Evolutionary conservation across 2,888 invertebrate species (phyloP).

Genomic region (Coenonympha glycerion): DNA sequence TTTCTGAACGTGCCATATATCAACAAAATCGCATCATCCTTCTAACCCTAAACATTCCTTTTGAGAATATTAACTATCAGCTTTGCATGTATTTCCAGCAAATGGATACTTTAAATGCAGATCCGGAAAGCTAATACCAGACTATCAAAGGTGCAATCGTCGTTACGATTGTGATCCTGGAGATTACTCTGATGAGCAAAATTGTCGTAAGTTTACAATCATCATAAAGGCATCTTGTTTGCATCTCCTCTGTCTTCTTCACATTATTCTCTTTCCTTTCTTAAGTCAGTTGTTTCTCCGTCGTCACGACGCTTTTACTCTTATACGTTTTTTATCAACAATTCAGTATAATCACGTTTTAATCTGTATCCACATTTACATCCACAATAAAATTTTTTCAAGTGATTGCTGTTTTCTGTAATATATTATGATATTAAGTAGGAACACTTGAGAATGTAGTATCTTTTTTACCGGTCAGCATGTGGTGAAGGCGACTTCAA

Average conservation of each 20-base stretch:
- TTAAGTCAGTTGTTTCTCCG: not conserved
- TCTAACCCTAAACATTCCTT: slow-evolving; percentile 1
- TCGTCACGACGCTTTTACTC: slow-evolving; percentile 3
- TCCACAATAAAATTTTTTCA: not conserved
- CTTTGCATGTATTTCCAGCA: slow-evolving; percentile 62
- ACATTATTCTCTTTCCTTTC: slow-evolving; percentile 2
- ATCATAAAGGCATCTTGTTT: slow-evolving; percentile 13
- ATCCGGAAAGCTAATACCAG: slow-evolving; percentile 77
- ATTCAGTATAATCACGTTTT: not conserved
- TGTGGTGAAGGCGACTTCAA: slow-evolving; percentile 75
- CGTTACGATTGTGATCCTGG: slow-evolving; percentile 77
- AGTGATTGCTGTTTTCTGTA: slow-evolving; percentile 6
- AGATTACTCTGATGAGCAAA: slow-evolving; percentile 85
- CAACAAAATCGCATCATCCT: not conserved
- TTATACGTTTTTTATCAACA: slow-evolving; percentile 9
- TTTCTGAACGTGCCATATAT: too few species aligned
- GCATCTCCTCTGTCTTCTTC: slow-evolving; percentile 12
- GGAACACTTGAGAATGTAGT: slow-evolving; percentile 30
- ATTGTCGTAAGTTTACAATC: slow-evolving; percentile 80
- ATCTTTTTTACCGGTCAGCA: slow-evolving; percentile 75
- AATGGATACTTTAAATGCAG: slow-evolving; percentile 79
- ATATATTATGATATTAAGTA: slow-evolving; percentile 15
- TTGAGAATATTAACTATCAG: slow-evolving; percentile 25
- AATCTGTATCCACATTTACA: not conserved
- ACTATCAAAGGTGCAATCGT: slow-evolving; percentile 77